A percentile compares a stretch with the other conserved stretches of the same genome.
Conservation (phyloP, 2,113 vertebrate genomes). For the Pionites leucogaster region DNA sequence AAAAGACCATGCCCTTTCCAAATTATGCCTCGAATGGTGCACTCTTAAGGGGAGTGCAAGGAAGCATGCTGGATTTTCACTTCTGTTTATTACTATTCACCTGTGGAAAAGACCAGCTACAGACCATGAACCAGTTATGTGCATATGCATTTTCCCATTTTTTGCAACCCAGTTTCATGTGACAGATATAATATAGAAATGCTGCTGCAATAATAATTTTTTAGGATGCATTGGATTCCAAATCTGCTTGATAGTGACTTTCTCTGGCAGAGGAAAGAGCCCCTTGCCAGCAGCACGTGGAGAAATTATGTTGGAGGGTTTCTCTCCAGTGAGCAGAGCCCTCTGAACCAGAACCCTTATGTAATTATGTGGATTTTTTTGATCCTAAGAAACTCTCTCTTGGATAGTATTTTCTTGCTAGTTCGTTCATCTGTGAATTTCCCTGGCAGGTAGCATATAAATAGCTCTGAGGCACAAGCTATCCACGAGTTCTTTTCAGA, state of each 20-base stretch:
- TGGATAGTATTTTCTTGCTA: conserved; percentile 24
- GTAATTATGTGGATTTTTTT: background rate
- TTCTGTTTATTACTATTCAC: background rate
- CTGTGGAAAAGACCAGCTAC: background rate
- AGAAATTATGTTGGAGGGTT: background rate
- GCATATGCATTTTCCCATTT: background rate
- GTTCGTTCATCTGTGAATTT: conserved; percentile 58
- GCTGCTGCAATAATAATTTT: background rate
- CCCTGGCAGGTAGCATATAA: conserved; percentile 65
- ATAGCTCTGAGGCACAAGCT: conserved; percentile 62
- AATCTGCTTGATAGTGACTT: background rate
- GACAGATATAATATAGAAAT: background rate
- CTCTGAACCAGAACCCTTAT: background rate
- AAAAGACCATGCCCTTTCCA: background rate
- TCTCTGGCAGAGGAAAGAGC: background rate
- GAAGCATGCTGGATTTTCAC: background rate
- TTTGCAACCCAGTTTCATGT: background rate
- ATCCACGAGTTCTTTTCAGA: conserved; percentile 65
- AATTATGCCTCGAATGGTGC: background rate
- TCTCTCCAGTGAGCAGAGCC: background rate
- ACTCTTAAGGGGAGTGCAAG: background rate
- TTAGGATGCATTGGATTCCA: background rate
- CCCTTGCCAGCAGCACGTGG: background rate
- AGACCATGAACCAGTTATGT: background rate
- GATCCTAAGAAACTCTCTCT: background rate